These are phyloP conservation scores for Dorcus parallelipipedus DNA, from an alignment of 2,888 invertebrate genomes.

Conservation along the genomic window DNA sequence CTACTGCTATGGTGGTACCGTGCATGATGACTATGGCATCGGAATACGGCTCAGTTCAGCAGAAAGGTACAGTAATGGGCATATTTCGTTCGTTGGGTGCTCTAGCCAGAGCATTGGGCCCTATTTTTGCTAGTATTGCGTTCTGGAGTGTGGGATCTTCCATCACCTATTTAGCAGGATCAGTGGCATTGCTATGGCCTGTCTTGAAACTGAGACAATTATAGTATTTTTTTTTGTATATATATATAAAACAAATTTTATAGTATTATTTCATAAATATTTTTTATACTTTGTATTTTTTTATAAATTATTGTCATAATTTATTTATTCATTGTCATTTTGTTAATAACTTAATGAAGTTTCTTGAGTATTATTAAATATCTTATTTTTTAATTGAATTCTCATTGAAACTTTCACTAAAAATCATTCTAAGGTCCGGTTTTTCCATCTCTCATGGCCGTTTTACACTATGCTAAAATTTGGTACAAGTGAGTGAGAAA, in stretches of 20 bases:
- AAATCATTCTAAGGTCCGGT: no score
- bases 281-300: no score
- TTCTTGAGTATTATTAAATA: no score
- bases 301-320: no score
- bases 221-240: not conserved
- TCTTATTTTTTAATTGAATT: no score
- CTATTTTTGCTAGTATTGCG: constrained; percentile 80
- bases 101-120: constrained; percentile 88
- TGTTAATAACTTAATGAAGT: no score
- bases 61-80: constrained; percentile 91
- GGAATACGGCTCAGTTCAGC: constrained; percentile 70
- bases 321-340: no score
- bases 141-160: constrained; percentile 91
- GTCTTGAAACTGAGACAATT: constrained; percentile 58
- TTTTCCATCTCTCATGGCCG: no score
- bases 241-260: not conserved
- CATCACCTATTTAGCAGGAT: constrained; percentile 78
- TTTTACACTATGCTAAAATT: no score
- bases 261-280: no score
- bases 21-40: constrained; percentile 93
- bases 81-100: constrained; percentile 93
- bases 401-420: no score
- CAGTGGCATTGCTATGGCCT: constrained; percentile 72
- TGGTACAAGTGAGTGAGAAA: no score
- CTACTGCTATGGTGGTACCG: constrained; percentile 91